Conservation (phyloP, 92 coral and sea anemone genomes). For the Bergia puertoricense region DNA sequence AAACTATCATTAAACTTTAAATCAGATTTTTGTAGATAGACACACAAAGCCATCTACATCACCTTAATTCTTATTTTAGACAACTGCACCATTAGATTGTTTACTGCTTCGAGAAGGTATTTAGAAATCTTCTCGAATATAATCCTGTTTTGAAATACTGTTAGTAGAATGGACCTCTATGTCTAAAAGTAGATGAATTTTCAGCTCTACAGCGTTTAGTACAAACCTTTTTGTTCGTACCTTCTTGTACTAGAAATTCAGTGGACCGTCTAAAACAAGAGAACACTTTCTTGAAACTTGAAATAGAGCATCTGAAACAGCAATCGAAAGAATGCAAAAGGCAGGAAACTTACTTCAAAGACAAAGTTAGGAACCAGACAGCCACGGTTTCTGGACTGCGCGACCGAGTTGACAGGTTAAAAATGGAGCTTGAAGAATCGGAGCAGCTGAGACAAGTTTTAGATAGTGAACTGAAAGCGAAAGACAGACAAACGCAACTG, state of each 20-base stretch:
- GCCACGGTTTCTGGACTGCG: background rate
- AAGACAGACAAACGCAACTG: background rate
- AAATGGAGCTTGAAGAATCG: background rate
- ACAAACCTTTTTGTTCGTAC: background rate
- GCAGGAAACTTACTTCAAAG: slow-evolving; percentile 4
- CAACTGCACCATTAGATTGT: too few species aligned
- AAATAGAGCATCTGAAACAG: background rate
- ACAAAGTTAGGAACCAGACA: background rate
- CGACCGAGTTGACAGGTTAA: background rate
- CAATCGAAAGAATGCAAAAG: slow-evolving; percentile 1
- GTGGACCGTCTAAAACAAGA: slow-evolving; percentile 17
- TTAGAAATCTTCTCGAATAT: too few species aligned
- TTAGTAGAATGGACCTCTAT: too few species aligned
- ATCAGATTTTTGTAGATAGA: too few species aligned
- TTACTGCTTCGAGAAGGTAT: too few species aligned
- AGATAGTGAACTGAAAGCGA: background rate
- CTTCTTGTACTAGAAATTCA: background rate
- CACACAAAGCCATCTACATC: too few species aligned
- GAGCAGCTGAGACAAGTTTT: background rate
- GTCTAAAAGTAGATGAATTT: too few species aligned
- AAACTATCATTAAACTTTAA: too few species aligned
- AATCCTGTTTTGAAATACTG: too few species aligned
- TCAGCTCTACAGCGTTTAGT: too few species aligned
- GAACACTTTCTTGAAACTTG: slow-evolving; percentile 10
- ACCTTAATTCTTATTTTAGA: too few species aligned